Evolutionary conservation across 2,113 vertebrate species (phyloP).

Genomic region (Tenebrosternarchus preto): DNA sequence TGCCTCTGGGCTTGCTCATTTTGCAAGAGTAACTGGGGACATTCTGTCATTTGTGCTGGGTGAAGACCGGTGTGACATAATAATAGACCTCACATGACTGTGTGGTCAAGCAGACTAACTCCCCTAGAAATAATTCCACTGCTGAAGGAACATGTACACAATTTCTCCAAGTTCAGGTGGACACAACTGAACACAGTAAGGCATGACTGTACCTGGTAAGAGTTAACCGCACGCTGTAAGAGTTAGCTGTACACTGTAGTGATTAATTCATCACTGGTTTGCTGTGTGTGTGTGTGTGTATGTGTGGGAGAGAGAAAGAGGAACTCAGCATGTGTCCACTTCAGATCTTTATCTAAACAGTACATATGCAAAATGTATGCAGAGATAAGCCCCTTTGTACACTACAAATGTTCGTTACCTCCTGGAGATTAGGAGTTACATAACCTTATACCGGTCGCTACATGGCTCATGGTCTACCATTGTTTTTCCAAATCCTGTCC

Average conservation of each 20-base stretch:
- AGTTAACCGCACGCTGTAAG: too few relatives aligned
- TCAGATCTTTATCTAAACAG: background rate
- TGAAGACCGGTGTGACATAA: slow-evolving; percentile 13
- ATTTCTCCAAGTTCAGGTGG: too few relatives aligned
- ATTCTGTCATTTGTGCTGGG: slow-evolving; percentile 1
- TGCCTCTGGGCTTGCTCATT: slow-evolving; percentile 18
- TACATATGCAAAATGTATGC: background rate
- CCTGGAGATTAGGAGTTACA: background rate
- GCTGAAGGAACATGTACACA: too few relatives aligned
- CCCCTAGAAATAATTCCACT: too few relatives aligned
- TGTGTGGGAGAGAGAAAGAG: slow-evolving; percentile 1
- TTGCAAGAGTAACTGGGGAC: background rate
- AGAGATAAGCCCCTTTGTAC: too few relatives aligned
- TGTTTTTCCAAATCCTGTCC: too few relatives aligned
- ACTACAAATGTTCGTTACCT: background rate
- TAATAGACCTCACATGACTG: background rate
- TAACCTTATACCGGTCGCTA: too few relatives aligned
- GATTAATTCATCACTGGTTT: too few relatives aligned
- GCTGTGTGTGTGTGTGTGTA: background rate
- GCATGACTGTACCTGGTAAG: too few relatives aligned
- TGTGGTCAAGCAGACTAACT: background rate
- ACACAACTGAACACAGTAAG: too few relatives aligned
- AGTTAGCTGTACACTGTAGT: too few relatives aligned
- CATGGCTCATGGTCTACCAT: too few relatives aligned
- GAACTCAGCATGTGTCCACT: background rate